These are phyloP conservation scores for Chauna torquata DNA, from an alignment of 2,113 vertebrate species.

Conservation along the genomic window DNA sequence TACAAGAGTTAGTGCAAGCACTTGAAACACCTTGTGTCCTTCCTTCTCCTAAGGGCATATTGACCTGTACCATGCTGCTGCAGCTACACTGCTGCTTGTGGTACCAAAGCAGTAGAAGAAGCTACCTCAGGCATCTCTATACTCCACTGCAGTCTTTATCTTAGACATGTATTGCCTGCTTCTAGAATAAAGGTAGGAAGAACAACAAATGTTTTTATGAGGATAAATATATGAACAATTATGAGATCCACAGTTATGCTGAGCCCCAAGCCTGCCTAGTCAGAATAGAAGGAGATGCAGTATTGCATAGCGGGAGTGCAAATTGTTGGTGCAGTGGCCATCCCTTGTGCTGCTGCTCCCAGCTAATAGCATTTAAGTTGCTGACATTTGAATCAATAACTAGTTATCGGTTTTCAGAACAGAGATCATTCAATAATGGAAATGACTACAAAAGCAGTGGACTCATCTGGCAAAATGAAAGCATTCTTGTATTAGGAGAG, in stretches of 20 bases:
- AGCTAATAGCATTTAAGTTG: constrained; percentile 32
- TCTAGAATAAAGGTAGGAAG: not conserved
- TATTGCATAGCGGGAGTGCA: not conserved
- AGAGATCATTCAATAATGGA: constrained; percentile 32
- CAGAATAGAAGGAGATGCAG: not conserved
- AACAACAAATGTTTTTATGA: not conserved
- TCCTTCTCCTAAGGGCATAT: not conserved
- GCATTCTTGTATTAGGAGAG: not conserved
- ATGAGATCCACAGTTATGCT: not conserved
- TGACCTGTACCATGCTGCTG: not conserved
- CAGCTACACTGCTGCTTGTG: not conserved
- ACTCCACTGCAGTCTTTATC: not conserved
- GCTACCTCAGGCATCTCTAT: not conserved
- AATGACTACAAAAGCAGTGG: constrained; percentile 32
- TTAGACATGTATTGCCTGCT: not conserved
- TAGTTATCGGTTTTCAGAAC: constrained; percentile 39
- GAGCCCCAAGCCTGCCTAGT: not conserved
- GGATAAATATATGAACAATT: not conserved
- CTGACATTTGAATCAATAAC: constrained; percentile 56
- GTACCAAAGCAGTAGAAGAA: not conserved
- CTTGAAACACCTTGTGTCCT: not conserved
- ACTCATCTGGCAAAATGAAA: not conserved
- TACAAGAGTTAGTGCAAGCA: not conserved
- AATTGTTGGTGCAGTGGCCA: not conserved
- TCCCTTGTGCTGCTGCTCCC: not conserved